Conservation (phyloP, 2,113 vertebrate genomes). For the Delphinus delphis region DNA sequence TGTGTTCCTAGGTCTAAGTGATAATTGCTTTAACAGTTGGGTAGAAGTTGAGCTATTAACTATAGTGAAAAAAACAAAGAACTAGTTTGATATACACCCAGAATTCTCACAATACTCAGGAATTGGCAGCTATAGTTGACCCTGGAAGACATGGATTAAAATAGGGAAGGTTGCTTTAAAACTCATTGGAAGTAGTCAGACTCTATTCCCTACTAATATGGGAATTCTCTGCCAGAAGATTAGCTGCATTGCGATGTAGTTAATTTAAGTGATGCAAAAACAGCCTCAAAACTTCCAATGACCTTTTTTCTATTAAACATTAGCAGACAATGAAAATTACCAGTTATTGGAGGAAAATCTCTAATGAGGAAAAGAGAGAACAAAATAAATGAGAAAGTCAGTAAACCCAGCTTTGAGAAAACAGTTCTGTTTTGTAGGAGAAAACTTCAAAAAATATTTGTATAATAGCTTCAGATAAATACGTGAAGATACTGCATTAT, state of each 20-base stretch:
- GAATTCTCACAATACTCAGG: background rate
- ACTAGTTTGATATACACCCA: background rate
- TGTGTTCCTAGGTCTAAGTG: background rate
- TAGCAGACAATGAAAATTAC: background rate
- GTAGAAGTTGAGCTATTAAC: background rate
- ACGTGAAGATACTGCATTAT: background rate
- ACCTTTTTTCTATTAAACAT: background rate
- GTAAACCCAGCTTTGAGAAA: background rate
- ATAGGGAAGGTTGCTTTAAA: background rate
- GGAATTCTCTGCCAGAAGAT: background rate
- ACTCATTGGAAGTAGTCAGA: background rate
- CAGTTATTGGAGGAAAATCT: background rate
- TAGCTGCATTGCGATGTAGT: background rate
- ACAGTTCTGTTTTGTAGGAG: background rate
- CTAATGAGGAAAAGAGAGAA: background rate
- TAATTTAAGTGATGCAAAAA: background rate
- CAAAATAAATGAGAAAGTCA: background rate
- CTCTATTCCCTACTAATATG: background rate
- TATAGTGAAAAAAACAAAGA: background rate
- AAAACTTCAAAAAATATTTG: background rate
- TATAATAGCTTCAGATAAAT: background rate
- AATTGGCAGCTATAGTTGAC: too few species aligned
- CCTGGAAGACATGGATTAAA: background rate
- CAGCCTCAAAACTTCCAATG: background rate
- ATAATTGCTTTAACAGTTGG: background rate